Conservation (phyloP, 2,888 invertebrate species). For the Hydropsyche betteni region DNA sequence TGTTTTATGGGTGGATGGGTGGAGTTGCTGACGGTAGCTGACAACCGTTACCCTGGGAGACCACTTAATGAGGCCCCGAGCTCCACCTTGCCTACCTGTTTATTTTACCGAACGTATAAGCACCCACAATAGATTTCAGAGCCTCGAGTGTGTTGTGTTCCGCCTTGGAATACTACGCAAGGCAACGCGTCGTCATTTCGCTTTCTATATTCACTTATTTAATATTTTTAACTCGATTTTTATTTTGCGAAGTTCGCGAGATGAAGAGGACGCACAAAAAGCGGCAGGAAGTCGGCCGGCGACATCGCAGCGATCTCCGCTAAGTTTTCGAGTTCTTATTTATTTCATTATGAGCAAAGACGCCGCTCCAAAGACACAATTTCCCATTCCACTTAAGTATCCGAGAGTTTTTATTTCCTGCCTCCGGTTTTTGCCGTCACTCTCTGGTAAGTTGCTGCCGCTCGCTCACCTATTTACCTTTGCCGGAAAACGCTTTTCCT, state of each 20-base stretch:
- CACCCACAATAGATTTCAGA: constrained; percentile 21
- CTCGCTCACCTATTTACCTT: constrained; percentile 28
- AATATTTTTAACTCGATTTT: not conserved
- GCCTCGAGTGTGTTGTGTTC: constrained; percentile 7
- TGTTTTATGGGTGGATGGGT: constrained; percentile 30
- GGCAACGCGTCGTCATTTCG: not conserved
- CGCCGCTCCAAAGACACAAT: constrained; percentile 47
- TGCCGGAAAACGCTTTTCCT: constrained; percentile 38
- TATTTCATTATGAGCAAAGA: constrained; percentile 49
- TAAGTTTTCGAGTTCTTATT: constrained; percentile 48
- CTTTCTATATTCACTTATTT: constrained; percentile 8
- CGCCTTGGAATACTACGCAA: not conserved
- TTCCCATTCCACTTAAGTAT: constrained; percentile 46
- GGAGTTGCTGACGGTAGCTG: constrained; percentile 41
- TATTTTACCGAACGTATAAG: constrained; percentile 29
- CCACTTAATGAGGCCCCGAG: constrained; percentile 47
- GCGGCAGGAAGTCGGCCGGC: constrained; percentile 41
- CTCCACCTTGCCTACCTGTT: constrained; percentile 34
- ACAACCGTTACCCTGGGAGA: constrained; percentile 46
- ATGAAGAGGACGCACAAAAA: constrained; percentile 30
- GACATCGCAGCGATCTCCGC: constrained; percentile 23
- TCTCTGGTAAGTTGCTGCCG: constrained; percentile 29
- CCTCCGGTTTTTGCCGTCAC: constrained; percentile 34
- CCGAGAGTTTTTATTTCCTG: constrained; percentile 47
- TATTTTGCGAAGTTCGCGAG: constrained; percentile 8